These are phyloP conservation scores for Xyliphius kryptos DNA, from an alignment of 2,113 vertebrate species.

Conservation along the genomic window DNA sequence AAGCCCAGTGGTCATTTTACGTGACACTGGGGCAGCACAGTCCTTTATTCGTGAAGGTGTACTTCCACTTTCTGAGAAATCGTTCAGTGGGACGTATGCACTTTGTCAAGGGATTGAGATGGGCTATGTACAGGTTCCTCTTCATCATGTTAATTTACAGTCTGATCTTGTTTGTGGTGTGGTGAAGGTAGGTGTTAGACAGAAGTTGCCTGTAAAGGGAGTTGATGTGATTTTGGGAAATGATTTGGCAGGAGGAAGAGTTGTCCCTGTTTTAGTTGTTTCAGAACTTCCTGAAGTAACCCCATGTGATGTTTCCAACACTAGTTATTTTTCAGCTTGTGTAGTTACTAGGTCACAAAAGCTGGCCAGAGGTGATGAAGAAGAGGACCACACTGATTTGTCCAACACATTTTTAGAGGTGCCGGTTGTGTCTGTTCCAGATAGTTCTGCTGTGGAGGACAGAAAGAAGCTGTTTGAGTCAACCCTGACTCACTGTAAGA, in stretches of 20 bases:
- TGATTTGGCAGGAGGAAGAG: not conserved
- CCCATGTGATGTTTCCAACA: no score
- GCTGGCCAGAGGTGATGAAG: no score
- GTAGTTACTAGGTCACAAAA: no score
- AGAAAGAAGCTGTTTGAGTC: no score
- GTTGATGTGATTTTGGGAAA: slow-evolving; percentile 12
- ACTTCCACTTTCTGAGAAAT: not conserved
- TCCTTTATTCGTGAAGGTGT: not conserved
- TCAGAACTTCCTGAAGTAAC: not conserved
- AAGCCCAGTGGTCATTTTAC: slow-evolving; percentile 1
- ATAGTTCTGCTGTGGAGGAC: no score
- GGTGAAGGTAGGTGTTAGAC: not conserved
- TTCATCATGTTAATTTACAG: not conserved
- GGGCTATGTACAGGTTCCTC: not conserved
- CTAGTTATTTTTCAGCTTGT: no score
- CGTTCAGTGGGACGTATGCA: not conserved
- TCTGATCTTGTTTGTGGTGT: not conserved
- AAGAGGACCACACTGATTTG: no score
- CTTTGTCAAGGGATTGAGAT: not conserved
- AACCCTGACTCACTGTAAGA: no score
- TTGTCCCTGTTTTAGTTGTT: not conserved
- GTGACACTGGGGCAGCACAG: slow-evolving; percentile 7
- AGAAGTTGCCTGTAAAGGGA: not conserved
- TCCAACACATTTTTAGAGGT: no score
- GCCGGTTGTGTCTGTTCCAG: no score